A percentile compares a stretch with the other conserved stretches of the same genome.
phyloP scores from a whole-genome alignment of 2,113 vertebrate species.

The Elephas maximus region DNA sequence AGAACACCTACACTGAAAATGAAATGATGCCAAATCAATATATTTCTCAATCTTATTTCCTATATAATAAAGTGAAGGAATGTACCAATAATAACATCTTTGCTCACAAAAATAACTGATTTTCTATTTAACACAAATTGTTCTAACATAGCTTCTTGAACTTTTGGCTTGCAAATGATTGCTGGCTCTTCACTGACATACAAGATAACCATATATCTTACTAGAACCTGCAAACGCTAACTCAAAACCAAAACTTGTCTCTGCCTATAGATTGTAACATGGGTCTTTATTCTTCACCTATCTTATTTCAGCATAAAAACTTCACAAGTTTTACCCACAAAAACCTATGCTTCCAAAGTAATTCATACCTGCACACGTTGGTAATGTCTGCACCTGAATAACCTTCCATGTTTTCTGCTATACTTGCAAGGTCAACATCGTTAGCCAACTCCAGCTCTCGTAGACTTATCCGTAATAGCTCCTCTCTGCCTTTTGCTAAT shows the following conservation, averaged over 20 bases:
- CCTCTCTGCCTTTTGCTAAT: conserved; percentile 95
- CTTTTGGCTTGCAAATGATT: conserved; percentile 29
- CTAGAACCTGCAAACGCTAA: conserved; percentile 12
- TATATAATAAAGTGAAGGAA: not conserved
- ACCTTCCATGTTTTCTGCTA: conserved; percentile 97
- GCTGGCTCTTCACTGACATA: not conserved
- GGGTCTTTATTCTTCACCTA: not conserved
- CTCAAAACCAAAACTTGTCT: not conserved
- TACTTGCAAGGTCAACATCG: conserved; percentile 96
- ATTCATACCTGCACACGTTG: conserved; percentile 96
- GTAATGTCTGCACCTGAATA: conserved; percentile 99
- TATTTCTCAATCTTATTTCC: not conserved
- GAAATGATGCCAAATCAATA: not conserved
- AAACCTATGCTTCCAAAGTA: conserved; percentile 27
- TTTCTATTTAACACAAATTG: not conserved
- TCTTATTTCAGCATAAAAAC: conserved; percentile 29
- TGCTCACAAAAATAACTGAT: not conserved
- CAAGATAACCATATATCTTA: not conserved
- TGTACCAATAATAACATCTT: not conserved
- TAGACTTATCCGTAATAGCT: conserved; percentile 96
- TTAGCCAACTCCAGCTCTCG: conserved; percentile 96
- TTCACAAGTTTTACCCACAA: not conserved
- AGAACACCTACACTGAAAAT: not conserved
- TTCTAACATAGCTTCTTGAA: conserved; percentile 39
- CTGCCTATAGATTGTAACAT: not conserved